phyloP scores from a whole-genome alignment of 2,888 invertebrate species.

The Rotaria magnacalcarata region DNA sequence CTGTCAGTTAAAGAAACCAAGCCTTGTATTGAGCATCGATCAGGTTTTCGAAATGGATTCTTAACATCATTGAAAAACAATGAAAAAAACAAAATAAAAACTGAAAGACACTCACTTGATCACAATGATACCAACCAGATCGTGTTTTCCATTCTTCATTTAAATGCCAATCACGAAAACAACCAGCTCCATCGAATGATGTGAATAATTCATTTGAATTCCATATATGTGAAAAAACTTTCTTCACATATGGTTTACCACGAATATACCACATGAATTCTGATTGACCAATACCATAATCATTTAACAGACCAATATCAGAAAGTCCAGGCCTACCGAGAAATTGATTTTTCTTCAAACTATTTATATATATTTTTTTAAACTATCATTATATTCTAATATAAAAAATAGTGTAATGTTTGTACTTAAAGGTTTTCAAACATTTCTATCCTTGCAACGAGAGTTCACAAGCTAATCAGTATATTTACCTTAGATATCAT shows the following conservation, averaged over 20 bases:
- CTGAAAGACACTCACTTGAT: not conserved
- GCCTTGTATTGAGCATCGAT: constrained; percentile 10
- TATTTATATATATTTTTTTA: not conserved
- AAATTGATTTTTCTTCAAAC: not conserved
- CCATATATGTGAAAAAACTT: constrained; percentile 22
- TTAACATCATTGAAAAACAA: not conserved
- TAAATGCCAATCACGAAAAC: constrained; percentile 16
- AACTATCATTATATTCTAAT: not conserved
- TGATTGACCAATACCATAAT: constrained; percentile 24
- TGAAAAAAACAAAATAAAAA: not conserved
- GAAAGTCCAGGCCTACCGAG: not conserved
- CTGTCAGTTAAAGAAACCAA: constrained; percentile 12
- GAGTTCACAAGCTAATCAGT: too few species aligned
- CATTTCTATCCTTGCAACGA: too few species aligned
- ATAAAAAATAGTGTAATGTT: too few species aligned
- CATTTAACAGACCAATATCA: not conserved
- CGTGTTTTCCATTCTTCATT: not conserved
- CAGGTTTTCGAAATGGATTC: constrained; percentile 16
- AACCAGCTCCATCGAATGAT: not conserved
- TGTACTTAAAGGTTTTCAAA: too few species aligned
- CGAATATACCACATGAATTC: constrained; percentile 24
- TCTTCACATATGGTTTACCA: not conserved
- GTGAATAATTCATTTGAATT: not conserved
- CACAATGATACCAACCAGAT: not conserved
- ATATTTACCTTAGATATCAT: too few species aligned